A percentile compares a stretch with the other conserved stretches of the same genome.
Conservation (phyloP, 2,113 vertebrate genomes). For the Zosterops japonicus region DNA sequence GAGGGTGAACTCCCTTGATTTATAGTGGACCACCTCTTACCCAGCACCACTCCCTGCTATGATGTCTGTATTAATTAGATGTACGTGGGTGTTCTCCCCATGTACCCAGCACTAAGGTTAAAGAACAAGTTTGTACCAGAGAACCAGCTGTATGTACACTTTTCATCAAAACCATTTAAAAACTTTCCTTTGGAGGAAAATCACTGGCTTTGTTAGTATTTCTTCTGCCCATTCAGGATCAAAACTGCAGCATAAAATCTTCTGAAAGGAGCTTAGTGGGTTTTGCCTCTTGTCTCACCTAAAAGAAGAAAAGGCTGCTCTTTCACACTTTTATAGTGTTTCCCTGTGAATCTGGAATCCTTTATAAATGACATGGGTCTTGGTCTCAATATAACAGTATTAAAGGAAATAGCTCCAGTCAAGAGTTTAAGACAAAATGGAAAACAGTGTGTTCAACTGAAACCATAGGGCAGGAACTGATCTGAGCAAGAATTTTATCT, state of each 20-base stretch:
- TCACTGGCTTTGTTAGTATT: background rate
- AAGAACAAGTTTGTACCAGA: background rate
- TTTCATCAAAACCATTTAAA: background rate
- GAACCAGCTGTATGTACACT: background rate
- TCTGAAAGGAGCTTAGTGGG: background rate
- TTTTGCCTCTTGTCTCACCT: background rate
- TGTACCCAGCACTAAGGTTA: background rate
- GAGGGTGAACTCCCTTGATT: background rate
- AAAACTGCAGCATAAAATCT: background rate
- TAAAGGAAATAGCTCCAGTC: constrained; percentile 21
- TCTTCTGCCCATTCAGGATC: background rate
- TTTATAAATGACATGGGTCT: background rate
- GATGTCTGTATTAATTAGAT: background rate
- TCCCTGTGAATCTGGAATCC: background rate
- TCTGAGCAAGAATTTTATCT: background rate
- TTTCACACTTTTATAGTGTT: background rate
- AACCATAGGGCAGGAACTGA: background rate
- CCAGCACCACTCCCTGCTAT: background rate
- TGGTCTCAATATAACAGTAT: background rate
- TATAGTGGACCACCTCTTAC: background rate
- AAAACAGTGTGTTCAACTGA: background rate
- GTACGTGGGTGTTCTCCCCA: background rate
- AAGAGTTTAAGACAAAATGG: background rate
- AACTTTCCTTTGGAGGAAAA: background rate
- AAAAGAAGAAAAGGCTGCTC: background rate